These are phyloP conservation scores for Ceyx cyanopectus DNA, from an alignment of 2,113 vertebrate species.

Conservation along the genomic window DNA sequence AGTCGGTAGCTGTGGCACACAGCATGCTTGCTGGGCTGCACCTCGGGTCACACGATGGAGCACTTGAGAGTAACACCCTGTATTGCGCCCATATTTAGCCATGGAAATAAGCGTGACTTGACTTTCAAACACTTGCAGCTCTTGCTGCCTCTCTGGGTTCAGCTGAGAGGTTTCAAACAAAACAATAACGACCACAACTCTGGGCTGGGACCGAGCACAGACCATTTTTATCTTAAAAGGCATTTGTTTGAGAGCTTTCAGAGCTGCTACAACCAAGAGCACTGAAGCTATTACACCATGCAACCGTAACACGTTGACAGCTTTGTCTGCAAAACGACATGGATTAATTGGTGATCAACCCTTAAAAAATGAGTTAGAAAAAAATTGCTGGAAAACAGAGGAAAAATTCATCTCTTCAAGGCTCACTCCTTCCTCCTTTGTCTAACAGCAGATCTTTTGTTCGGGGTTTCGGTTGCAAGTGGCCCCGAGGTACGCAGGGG, in stretches of 20 bases:
- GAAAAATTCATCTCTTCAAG: conserved; percentile 1
- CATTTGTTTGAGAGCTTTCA: conserved; percentile 40
- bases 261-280: neutral
- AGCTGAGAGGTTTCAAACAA: neutral
- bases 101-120: conserved; percentile 10
- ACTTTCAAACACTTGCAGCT: conserved; percentile 10
- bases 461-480: conserved; percentile 30
- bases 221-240: conserved; percentile 61
- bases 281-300: neutral
- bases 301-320: conserved; percentile 18
- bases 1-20: rapidly evolving
- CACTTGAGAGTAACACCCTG: neutral
- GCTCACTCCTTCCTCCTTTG: conserved; percentile 39
- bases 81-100: conserved; percentile 35
- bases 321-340: neutral
- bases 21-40: neutral
- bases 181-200: neutral
- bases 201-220: conserved; percentile 1
- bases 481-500: neutral
- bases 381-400: neutral
- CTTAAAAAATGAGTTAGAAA: neutral
- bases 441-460: conserved; percentile 65
- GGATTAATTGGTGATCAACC: conserved; percentile 11
- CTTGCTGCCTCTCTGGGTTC: neutral
- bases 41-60: neutral